Conservation (phyloP, 2,888 invertebrate genomes). For the Cataglyphis cursor region DNA sequence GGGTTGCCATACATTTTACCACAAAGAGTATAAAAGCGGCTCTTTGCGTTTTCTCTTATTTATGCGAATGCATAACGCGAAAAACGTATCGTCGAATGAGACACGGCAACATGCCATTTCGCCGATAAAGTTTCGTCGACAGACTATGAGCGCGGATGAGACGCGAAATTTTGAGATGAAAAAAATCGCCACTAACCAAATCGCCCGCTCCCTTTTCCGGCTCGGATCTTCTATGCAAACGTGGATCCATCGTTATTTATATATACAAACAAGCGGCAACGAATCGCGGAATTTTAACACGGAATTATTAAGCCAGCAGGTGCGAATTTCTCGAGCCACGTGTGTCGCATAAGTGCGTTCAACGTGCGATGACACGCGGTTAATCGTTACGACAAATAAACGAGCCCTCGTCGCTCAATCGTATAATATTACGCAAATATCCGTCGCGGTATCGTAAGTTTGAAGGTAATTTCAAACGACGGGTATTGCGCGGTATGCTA, state of each 20-base stretch:
- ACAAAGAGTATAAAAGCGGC: background rate
- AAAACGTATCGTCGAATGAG: background rate
- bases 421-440: background rate
- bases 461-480: slow-evolving; percentile 50
- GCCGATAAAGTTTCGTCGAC: too few relatives aligned
- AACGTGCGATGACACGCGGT: slow-evolving; percentile 3
- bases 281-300: slow-evolving; percentile 2
- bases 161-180: slow-evolving; percentile 67
- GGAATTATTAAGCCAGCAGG: slow-evolving; percentile 42
- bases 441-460: slow-evolving; percentile 40
- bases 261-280: slow-evolving; percentile 11
- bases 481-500: slow-evolving; percentile 41
- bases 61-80: background rate
- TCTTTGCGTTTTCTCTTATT: background rate
- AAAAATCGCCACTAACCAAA: slow-evolving; percentile 75
- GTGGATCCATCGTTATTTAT: slow-evolving; percentile 81
- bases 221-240: slow-evolving; percentile 82
- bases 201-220: slow-evolving; percentile 80
- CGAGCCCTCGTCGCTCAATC: background rate
- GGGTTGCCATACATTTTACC: background rate
- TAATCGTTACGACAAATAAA: slow-evolving; percentile 4
- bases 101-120: background rate
- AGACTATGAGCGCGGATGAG: background rate
- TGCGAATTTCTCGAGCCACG: slow-evolving; percentile 47
- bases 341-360: slow-evolving; percentile 47